phyloP scores from a whole-genome alignment of 2,797 vertebrate species.

The Hemitrygon akajei region DNA sequence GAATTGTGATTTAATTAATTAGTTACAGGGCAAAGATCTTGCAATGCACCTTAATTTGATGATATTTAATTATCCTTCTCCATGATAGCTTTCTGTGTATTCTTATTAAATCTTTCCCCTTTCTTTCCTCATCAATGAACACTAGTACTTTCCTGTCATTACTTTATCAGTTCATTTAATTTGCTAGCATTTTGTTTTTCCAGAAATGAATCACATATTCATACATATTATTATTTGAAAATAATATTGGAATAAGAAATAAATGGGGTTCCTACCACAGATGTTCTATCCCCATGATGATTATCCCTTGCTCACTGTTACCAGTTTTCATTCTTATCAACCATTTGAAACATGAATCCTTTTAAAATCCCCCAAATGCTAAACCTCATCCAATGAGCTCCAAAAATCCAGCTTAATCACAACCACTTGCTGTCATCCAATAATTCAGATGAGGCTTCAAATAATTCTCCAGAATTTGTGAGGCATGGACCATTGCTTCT shows the following conservation, averaged over 20 bases:
- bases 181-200: neutral
- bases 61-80: neutral
- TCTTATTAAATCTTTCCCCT: neutral
- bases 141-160: neutral
- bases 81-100: neutral
- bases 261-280: neutral
- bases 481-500: slow-evolving; percentile 25
- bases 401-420: neutral
- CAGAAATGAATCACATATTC: neutral
- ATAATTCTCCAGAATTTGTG: slow-evolving; percentile 1
- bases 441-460: neutral
- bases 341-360: neutral
- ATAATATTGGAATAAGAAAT: neutral
- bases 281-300: neutral
- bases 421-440: neutral
- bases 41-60: neutral
- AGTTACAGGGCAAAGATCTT: neutral
- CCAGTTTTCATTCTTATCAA: slow-evolving; percentile 1
- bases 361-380: neutral
- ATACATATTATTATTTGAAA: neutral
- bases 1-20: neutral
- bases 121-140: neutral
- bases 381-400: neutral
- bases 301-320: neutral
- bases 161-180: neutral